These are phyloP conservation scores for Drosophila bunnanda DNA, from an alignment of 2,888 invertebrate genomes.

Conservation along the genomic window DNA sequence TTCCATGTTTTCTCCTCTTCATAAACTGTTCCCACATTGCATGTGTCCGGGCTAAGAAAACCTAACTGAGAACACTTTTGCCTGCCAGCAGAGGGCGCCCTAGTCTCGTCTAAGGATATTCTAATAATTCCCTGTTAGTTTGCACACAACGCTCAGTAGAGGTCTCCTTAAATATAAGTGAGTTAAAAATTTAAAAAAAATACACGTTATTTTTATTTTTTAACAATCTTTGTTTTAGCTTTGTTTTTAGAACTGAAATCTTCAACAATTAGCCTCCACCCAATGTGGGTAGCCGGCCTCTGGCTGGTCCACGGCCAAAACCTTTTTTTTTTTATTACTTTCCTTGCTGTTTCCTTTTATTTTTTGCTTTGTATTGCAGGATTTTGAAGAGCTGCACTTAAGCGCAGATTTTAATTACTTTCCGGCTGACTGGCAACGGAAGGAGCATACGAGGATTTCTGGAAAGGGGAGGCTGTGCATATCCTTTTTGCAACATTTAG, in stretches of 20 bases:
- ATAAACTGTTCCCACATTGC: slow-evolving; percentile 23
- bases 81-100: slow-evolving; percentile 52
- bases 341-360: slow-evolving; percentile 3
- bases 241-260: too few species aligned
- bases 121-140: neutral
- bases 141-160: too few species aligned
- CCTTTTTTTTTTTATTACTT: slow-evolving; percentile 12
- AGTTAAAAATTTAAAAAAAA: too few species aligned
- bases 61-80: slow-evolving; percentile 51
- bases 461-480: slow-evolving; percentile 1
- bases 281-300: too few species aligned
- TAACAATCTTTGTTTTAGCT: too few species aligned
- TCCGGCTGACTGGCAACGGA: slow-evolving; percentile 77
- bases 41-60: slow-evolving; percentile 15
- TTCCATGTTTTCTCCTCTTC: slow-evolving; percentile 14
- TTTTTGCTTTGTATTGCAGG: slow-evolving; percentile 23
- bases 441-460: slow-evolving; percentile 38
- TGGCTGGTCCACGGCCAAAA: neutral
- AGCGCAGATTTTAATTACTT: slow-evolving; percentile 78
- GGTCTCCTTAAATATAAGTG: too few species aligned
- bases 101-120: slow-evolving; percentile 34
- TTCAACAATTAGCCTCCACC: too few species aligned
- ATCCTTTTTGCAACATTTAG: slow-evolving; percentile 66
- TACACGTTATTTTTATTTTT: too few species aligned
- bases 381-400: slow-evolving; percentile 72